Conservation (phyloP, 1,140 invertebrate genomes). For the Choristoneura fumiferana region DNA sequence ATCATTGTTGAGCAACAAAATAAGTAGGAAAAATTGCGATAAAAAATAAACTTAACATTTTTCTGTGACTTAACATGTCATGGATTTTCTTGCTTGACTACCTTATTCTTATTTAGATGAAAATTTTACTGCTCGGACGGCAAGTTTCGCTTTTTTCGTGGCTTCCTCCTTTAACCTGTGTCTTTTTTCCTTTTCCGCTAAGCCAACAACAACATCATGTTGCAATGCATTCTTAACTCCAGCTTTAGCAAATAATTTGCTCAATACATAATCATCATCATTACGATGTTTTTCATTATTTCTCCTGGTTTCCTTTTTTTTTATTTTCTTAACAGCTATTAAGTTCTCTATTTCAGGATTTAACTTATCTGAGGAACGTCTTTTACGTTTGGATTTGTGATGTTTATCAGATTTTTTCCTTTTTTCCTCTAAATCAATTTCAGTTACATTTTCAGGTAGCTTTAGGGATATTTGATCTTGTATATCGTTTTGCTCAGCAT, state of each 20-base stretch:
- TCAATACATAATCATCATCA: constrained; percentile 80
- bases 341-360: constrained; percentile 56
- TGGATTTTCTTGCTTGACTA: too few relatives aligned
- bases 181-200: constrained; percentile 70
- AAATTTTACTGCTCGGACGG: constrained; percentile 77
- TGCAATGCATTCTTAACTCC: constrained; percentile 79
- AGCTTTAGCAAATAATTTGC: constrained; percentile 79
- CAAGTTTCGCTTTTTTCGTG: constrained; percentile 70
- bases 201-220: constrained; percentile 79
- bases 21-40: too few relatives aligned
- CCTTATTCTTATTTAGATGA: constrained; percentile 58
- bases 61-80: too few relatives aligned
- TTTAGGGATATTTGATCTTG: neutral
- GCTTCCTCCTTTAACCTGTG: constrained; percentile 78
- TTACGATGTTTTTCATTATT: constrained; percentile 43
- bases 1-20: too few relatives aligned
- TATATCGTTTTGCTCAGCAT: neutral
- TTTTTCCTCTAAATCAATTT: constrained; percentile 22
- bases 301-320: constrained; percentile 55
- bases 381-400: constrained; percentile 40
- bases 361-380: constrained; percentile 33
- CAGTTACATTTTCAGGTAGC: neutral
- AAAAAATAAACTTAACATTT: too few relatives aligned
- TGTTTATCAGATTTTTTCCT: constrained; percentile 14
- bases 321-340: constrained; percentile 60